Evolutionary conservation across 2,888 invertebrate genomes (phyloP), one percentile per base, ranked within the genome.

Genomic region (Iphiclides podalirius): DNA sequence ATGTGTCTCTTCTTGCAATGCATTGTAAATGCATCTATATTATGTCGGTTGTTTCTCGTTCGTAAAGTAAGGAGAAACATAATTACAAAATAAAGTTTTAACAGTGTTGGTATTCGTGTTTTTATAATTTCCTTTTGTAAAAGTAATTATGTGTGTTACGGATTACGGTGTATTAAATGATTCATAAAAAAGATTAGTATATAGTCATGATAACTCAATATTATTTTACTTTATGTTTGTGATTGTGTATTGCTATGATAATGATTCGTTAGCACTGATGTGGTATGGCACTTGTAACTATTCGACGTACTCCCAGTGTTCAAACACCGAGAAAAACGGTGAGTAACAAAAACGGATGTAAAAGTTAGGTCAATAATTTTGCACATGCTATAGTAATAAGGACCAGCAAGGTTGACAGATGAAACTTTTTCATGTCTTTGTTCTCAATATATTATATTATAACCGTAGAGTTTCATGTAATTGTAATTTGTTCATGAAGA

Each of bases 221-320:
- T 60, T 61, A 75, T 72, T 77, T 73, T 66, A 73, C 65, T 78
- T 66, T 75, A 75, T 77, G 80, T 83, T 82, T 85, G 82, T 83
- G 82, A 79, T 79, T 80, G 79, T 78, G 66, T 73, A 72, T 75
- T 80, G 74, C 72, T 75, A 71, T 67, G 73, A 79, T 77, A 78
- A 85, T 85, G 82, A 75, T 77, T 79, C 67, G 73, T 69, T 79
- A 77, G 72, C 70, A 74, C 67, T 79, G 76, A 77, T 84, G 84
- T 88, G 87, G 79, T 76, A 88, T 88, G 88, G 88, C 88, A 80
- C 86, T 88, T 69, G 86, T 88, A 74, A 87, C 86, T 65, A 87
- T 87, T 75, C 83, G 85, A 64, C 87, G 88, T 75, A 87, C 88
- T 75, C 78, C 85, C 66, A 88, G 86, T 81, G 84, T 88, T 70